Conservation (phyloP, 2,113 vertebrate species). For the Morone chrysops region DNA sequence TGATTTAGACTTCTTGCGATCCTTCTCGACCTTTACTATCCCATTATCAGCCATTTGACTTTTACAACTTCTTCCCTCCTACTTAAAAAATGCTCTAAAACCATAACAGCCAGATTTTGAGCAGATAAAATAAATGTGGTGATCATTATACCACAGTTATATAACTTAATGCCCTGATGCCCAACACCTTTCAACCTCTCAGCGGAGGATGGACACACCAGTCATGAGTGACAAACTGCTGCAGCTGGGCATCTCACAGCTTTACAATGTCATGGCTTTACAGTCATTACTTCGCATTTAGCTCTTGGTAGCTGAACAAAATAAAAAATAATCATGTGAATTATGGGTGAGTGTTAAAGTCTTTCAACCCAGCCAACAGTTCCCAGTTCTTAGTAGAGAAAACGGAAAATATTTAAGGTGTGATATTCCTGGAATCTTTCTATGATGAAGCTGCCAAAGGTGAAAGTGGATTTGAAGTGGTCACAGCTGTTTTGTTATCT, state of each 20-base stretch:
- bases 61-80: slow-evolving; percentile 40
- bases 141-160: slow-evolving; percentile 16
- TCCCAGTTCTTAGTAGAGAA: not conserved
- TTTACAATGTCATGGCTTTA: slow-evolving; percentile 38
- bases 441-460: slow-evolving; percentile 18
- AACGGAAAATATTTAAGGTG: slow-evolving; percentile 1
- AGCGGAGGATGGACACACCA: slow-evolving; percentile 23
- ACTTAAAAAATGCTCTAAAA: slow-evolving; percentile 25
- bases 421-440: slow-evolving; percentile 30
- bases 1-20: slow-evolving; percentile 39
- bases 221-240: slow-evolving; percentile 49
- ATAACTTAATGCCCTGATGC: slow-evolving; percentile 32
- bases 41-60: slow-evolving; percentile 46
- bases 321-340: slow-evolving; percentile 24
- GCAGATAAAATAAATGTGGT: slow-evolving; percentile 42
- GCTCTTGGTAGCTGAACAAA: slow-evolving; percentile 4
- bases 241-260: slow-evolving; percentile 45
- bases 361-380: not conserved
- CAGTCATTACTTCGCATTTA: slow-evolving; percentile 26
- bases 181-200: slow-evolving; percentile 45
- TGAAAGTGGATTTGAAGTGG: slow-evolving; percentile 25
- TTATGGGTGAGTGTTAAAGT: slow-evolving; percentile 7
- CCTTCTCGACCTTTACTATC: slow-evolving; percentile 49
- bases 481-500: slow-evolving; percentile 24
- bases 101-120: slow-evolving; percentile 23